Conservation (phyloP, 2,113 vertebrate genomes). For the Brienomyrus longianalis region DNA sequence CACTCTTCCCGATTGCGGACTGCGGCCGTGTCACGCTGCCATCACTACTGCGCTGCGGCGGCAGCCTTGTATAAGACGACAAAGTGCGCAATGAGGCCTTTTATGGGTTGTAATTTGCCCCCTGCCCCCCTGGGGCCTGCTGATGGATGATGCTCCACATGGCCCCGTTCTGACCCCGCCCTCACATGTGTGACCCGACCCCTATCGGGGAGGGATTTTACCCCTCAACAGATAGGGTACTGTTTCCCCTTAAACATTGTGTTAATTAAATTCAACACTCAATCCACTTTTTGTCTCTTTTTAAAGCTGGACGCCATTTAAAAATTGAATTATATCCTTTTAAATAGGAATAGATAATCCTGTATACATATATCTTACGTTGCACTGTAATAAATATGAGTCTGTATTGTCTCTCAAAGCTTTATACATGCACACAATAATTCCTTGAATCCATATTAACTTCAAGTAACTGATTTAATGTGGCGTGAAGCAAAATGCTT, state of each 20-base stretch:
- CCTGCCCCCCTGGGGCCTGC: conserved; percentile 39
- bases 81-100: conserved; percentile 59
- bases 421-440: neutral
- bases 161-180: conserved; percentile 48
- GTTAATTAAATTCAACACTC: neutral
- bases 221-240: neutral
- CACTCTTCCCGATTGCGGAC: neutral
- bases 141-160: conserved; percentile 55
- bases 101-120: conserved; percentile 58
- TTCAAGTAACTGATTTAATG: neutral
- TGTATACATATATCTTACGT: neutral
- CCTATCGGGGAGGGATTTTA: neutral
- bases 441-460: neutral
- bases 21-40: conserved; percentile 34
- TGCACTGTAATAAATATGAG: neutral
- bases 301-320: neutral
- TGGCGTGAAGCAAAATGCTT: neutral
- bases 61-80: conserved; percentile 53
- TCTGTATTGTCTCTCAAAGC: neutral
- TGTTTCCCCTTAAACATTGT: neutral
- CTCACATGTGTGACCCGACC: conserved; percentile 27
- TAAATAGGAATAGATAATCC: neutral
- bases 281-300: neutral
- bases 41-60: conserved; percentile 46
- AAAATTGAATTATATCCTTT: neutral